These are phyloP conservation scores for Kryptopterus vitreolus DNA, from an alignment of 2,797 vertebrate species.

Conservation along the genomic window DNA sequence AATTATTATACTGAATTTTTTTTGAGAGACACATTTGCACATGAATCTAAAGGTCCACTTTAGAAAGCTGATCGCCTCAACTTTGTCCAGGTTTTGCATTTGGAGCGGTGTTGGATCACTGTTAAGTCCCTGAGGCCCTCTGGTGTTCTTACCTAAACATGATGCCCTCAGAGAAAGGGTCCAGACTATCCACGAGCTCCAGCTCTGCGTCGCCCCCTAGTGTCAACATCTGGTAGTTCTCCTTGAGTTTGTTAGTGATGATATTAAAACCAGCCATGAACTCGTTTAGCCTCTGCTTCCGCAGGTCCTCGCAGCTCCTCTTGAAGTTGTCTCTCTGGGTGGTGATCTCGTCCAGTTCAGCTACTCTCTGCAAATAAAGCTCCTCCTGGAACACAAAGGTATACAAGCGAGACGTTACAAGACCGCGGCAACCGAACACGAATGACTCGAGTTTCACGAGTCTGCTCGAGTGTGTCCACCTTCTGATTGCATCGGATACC, in stretches of 20 bases:
- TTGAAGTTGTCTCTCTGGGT: constrained; percentile 86
- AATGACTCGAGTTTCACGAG: background rate
- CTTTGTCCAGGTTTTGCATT: too few species aligned
- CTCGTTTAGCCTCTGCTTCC: constrained; percentile 92
- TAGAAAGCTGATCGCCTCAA: background rate
- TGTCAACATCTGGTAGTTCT: constrained; percentile 99
- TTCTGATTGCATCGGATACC: background rate
- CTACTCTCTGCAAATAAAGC: constrained; percentile 88
- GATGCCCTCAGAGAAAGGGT: constrained; percentile 98
- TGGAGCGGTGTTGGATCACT: too few species aligned
- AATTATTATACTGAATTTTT: too few species aligned
- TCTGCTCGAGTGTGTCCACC: background rate
- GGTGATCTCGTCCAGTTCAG: constrained; percentile 90
- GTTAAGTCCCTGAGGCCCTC: too few species aligned
- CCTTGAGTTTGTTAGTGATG: constrained; percentile 96
- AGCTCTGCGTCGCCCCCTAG: constrained; percentile 94
- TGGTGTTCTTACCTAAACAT: constrained; percentile 84
- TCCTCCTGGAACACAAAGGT: constrained; percentile 85
- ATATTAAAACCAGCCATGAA: constrained; percentile 96
- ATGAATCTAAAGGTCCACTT: background rate
- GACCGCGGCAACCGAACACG: background rate
- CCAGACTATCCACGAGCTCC: constrained; percentile 95
- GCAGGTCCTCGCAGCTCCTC: constrained; percentile 84
- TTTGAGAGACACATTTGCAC: background rate
- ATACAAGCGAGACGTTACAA: background rate